Base-by-base conservation (phyloP, 2,113 vertebrate species). In the Variabilichromis moorii region DNA sequence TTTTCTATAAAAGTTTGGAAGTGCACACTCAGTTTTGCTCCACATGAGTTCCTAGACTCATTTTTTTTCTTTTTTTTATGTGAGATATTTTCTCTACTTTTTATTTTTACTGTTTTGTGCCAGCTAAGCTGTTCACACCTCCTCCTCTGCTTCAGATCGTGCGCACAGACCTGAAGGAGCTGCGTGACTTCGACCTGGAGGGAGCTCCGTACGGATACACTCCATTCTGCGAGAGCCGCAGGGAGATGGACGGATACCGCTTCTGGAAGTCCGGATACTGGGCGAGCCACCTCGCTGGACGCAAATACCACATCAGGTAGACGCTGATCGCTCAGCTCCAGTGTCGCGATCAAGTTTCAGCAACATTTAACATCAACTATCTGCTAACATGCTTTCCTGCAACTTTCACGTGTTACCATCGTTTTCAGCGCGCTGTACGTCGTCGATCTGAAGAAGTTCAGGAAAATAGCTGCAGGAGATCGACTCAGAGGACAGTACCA, bases 191-290 rank as follows among this genome's bases (percentile, higher is more conserved):
- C 26, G 97, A 97, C 89, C 96, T 99, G 35, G 98, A 99, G 4
- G 99, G 99, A 9, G 98, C 98, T 5, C 99, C 99, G 1, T 99
- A 99, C 3, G 98, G 99, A 6, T 99, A 99, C 50, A 99, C 99
- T 1, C 99, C 99, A 0, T 99, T 99, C 96, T 99, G 99, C 68
- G 99, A 99, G 57, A 99, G 99, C 90, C 95, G 99, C 4, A 96
- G 94, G 88, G 99, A 99, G 92, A 99, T 99, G 99, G 98, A 99
- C 86, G 98, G 99, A 33, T 99, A 99, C 90, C 96, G 99, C 82
- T 99, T 99, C 96, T 99, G 99, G 99, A 99, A 98, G 86, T 98
- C 98, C 0, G 99, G 99, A 2, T 99, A 99, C 94, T 99, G 98
- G 99, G 98, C 99, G 59, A 99, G 98, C 89, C 99, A 99, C 88